Conservation (phyloP, 2,113 vertebrate genomes). For the Brevimyrus niger region DNA sequence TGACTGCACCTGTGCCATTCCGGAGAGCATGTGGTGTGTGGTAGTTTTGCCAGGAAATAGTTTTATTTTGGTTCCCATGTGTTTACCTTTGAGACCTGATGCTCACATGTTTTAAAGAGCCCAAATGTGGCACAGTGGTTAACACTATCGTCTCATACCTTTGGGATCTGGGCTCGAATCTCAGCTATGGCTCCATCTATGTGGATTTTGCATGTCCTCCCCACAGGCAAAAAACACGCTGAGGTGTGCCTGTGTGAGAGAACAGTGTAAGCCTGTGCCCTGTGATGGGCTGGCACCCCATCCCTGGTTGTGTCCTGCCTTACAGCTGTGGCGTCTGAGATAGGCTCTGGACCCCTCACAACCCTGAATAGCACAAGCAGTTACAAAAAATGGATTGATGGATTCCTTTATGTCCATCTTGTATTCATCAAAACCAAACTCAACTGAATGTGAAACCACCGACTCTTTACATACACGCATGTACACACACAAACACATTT, state of each 20-base stretch:
- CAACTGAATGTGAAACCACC: slow-evolving; percentile 25
- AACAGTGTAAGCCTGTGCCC: no score
- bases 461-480: not conserved
- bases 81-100: not conserved
- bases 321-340: not conserved
- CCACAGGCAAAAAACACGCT: no score
- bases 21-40: not conserved
- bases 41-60: not conserved
- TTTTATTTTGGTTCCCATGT: not conserved
- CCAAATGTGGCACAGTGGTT: not conserved
- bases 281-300: not conserved
- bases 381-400: not conserved
- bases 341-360: not conserved
- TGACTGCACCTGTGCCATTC: slow-evolving; percentile 26
- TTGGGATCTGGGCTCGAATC: not conserved
- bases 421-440: slow-evolving; percentile 28
- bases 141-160: not conserved
- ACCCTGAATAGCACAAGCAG: not conserved
- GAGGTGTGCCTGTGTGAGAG: no score
- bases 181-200: not conserved
- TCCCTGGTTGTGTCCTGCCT: not conserved
- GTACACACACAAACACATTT: not conserved
- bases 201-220: not conserved
- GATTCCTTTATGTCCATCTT: not conserved
- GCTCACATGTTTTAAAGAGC: not conserved